phyloP scores from a whole-genome alignment of 2,888 invertebrate genomes.

The Ctenicera cuprea region DNA sequence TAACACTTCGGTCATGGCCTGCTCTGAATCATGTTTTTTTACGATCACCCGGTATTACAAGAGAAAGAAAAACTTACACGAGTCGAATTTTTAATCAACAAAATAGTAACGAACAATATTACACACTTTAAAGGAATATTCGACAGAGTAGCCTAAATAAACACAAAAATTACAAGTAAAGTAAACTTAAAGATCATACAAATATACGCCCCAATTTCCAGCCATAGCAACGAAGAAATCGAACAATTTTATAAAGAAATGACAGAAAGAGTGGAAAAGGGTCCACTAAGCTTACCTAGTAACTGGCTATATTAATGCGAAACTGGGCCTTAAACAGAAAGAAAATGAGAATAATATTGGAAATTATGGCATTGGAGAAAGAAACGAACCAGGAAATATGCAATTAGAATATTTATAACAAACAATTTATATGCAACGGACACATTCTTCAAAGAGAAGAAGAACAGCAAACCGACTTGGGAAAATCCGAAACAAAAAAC shows the following conservation, averaged over 20 bases:
- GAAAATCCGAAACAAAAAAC: not conserved
- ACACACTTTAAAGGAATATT: too few species aligned
- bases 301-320: not conserved
- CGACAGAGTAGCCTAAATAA: too few species aligned
- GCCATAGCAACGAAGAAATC: not conserved
- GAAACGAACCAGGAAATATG: not conserved
- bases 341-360: not conserved
- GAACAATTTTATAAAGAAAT: too few species aligned
- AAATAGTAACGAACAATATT: not conserved
- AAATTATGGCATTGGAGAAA: not conserved
- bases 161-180: too few species aligned
- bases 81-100: not conserved
- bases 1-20: too few species aligned
- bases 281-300: not conserved
- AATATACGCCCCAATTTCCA: not conserved
- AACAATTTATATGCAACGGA: not conserved
- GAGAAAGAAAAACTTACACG: not conserved
- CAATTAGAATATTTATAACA: not conserved
- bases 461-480: not conserved
- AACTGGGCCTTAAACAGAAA: not conserved
- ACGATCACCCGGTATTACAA: too few species aligned
- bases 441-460: not conserved
- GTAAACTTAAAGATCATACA: not conserved
- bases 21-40: too few species aligned
- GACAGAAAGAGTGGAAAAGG: not conserved